These are phyloP conservation scores for Mus minutoides DNA, from an alignment of 2,797 vertebrate genomes.

Conservation along the genomic window DNA sequence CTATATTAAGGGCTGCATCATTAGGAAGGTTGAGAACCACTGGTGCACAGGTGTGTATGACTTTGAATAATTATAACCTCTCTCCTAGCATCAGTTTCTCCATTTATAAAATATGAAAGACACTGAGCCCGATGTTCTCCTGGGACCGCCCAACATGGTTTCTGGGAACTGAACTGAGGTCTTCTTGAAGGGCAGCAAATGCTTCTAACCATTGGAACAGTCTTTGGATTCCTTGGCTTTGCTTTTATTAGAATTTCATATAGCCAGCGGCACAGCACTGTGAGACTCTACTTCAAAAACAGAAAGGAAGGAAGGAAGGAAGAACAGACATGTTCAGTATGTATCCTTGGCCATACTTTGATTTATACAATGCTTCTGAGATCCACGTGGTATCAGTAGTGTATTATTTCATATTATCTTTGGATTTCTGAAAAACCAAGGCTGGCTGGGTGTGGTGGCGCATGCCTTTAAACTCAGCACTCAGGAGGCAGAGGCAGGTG, in stretches of 20 bases:
- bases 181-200: not conserved
- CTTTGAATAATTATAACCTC: not conserved
- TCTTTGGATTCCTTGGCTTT: not conserved
- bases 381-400: not conserved
- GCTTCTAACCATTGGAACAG: not conserved
- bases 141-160: not conserved
- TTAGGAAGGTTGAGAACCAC: not conserved
- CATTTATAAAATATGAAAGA: not conserved
- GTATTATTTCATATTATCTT: constrained; percentile 15
- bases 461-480: not conserved
- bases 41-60: not conserved
- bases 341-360: not conserved
- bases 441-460: not conserved
- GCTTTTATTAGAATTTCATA: not conserved
- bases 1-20: not conserved
- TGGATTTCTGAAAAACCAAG: not conserved
- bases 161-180: not conserved
- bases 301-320: not conserved
- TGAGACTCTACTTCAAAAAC: not conserved
- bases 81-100: not conserved
- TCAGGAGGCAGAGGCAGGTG: not conserved
- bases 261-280: not conserved
- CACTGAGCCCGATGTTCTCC: not conserved
- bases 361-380: constrained; percentile 21
- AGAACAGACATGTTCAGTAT: too few species aligned